Percentiles rank a stretch among this genome's conserved stretches.
phyloP scores from a whole-genome alignment of 2,797 vertebrate species.

The Siniperca obscura region DNA sequence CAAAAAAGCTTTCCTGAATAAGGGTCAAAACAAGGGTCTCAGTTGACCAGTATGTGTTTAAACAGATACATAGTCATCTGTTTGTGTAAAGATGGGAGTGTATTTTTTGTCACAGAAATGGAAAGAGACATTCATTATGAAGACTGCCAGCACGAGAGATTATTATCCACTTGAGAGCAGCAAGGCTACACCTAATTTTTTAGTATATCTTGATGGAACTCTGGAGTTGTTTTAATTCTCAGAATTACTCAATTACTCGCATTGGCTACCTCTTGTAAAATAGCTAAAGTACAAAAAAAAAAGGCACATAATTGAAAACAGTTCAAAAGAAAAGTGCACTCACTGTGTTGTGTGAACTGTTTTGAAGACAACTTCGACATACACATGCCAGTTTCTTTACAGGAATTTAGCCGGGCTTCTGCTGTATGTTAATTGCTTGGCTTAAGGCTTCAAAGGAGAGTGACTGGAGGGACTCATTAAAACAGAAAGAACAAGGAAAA shows the following conservation, averaged over 20 bases:
- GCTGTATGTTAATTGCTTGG: slow-evolving; percentile 53
- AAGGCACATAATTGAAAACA: slow-evolving; percentile 6
- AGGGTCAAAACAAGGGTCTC: not conserved
- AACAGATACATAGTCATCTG: not conserved
- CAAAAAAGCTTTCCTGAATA: not conserved
- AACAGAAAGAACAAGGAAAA: slow-evolving; percentile 38
- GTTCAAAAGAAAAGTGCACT: slow-evolving; percentile 6
- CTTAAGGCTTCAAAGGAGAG: slow-evolving; percentile 56
- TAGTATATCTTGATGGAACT: not conserved
- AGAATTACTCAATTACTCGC: not conserved
- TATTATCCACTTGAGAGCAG: not conserved
- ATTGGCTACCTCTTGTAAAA: not conserved
- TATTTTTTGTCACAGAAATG: not conserved
- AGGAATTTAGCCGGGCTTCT: slow-evolving; percentile 17
- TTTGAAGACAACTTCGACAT: slow-evolving; percentile 32
- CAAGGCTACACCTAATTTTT: not conserved
- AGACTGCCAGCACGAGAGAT: not conserved
- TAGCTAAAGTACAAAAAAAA: not conserved
- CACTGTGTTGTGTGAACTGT: not conserved
- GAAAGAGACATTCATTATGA: not conserved
- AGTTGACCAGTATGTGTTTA: not conserved
- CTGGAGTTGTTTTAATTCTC: not conserved
- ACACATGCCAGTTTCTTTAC: slow-evolving; percentile 30
- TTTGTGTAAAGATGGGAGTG: not conserved
- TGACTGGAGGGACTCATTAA: slow-evolving; percentile 45